These are phyloP conservation scores for Metacarcinus magister DNA, from an alignment of 2,888 invertebrate species.

Conservation along the genomic window DNA sequence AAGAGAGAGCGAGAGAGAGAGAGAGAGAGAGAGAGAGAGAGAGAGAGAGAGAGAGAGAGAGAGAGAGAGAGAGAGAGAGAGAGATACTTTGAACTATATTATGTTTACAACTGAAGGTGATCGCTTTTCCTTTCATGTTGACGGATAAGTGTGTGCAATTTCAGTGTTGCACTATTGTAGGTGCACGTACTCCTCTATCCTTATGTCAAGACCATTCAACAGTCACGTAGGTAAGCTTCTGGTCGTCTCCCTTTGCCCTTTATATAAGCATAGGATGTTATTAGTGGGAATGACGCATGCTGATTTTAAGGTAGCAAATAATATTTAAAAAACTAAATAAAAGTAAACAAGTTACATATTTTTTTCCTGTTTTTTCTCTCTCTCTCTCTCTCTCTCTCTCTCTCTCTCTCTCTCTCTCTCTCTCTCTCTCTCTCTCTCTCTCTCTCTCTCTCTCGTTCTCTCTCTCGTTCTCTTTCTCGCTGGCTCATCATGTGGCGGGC, in stretches of 20 bases:
- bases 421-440: conserved; percentile 19
- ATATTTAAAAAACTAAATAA: background rate
- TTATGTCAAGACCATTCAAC: too few species aligned
- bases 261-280: background rate
- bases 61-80: too few species aligned
- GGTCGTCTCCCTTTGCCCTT: background rate
- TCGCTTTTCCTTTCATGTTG: too few species aligned
- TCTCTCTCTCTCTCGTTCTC: conserved; percentile 35
- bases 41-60: too few species aligned
- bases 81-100: too few species aligned
- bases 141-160: too few species aligned
- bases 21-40: too few species aligned
- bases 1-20: too few species aligned
- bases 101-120: too few species aligned
- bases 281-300: background rate
- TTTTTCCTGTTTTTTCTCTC: too few species aligned
- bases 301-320: background rate
- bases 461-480: background rate
- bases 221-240: background rate
- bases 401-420: conserved; percentile 34
- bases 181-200: too few species aligned
- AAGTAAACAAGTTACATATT: background rate
- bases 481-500: background rate
- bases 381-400: background rate
- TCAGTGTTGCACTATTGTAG: too few species aligned